phyloP scores from a whole-genome alignment of 2,888 invertebrate genomes.

The Itoplectis maculator region DNA sequence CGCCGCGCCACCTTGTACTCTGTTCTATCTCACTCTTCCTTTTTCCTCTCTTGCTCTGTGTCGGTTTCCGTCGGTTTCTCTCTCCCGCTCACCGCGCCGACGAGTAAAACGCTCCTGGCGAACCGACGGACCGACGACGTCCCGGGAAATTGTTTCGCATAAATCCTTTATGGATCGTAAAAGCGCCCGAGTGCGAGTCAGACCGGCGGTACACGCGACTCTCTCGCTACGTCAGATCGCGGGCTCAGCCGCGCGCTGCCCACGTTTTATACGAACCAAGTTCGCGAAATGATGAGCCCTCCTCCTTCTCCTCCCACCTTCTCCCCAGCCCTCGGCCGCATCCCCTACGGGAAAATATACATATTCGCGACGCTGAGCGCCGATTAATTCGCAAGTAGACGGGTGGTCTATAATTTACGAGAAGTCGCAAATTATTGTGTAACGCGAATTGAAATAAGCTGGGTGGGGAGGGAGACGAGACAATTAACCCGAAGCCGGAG shows the following conservation, averaged over 20 bases:
- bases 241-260: no score
- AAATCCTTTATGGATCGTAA: conserved; percentile 79
- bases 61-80: no score
- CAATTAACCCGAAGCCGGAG: not conserved
- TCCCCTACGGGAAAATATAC: not conserved
- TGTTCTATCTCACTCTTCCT: not conserved
- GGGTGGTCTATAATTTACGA: not conserved
- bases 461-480: not conserved
- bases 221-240: no score
- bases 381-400: conserved; percentile 1
- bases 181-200: conserved; percentile 61
- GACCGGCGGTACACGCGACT: conserved; percentile 20
- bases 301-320: no score
- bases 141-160: conserved; percentile 77
- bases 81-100: not conserved
- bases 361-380: not conserved
- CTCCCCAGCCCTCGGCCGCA: no score
- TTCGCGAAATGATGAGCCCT: conserved; percentile 18
- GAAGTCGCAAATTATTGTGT: not conserved
- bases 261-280: conserved; percentile 23
- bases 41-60: no score
- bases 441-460: not conserved
- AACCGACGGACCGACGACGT: conserved; percentile 58
- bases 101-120: conserved; percentile 16
- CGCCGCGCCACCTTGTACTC: conserved; percentile 16